Percentiles rank a stretch among this genome's conserved stretches.
phyloP scores from a whole-genome alignment of 2,113 vertebrate genomes.

The Anarhynchus alexandrinus region DNA sequence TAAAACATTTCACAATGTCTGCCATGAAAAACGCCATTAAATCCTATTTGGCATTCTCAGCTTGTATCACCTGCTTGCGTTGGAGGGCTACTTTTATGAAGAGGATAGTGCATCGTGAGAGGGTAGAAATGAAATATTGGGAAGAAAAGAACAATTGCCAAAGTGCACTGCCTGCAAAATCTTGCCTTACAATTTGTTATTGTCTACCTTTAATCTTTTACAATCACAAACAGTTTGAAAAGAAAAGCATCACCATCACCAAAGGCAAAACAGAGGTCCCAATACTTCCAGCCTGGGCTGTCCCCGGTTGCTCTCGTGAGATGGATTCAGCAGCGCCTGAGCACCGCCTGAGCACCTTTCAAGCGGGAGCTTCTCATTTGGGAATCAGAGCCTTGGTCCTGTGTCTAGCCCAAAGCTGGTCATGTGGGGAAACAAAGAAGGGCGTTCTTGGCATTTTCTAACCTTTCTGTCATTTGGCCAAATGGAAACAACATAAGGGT shows the following conservation, averaged over 20 bases:
- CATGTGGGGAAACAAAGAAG: background rate
- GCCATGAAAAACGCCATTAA: background rate
- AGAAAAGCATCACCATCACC: background rate
- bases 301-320: background rate
- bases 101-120: background rate
- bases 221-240: background rate
- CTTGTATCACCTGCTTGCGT: background rate
- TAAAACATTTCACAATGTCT: background rate
- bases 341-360: no score
- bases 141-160: background rate
- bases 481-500: background rate
- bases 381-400: background rate
- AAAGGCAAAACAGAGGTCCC: background rate
- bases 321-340: background rate
- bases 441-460: background rate
- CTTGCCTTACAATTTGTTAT: background rate
- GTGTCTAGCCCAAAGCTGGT: background rate
- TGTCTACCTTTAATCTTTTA: background rate
- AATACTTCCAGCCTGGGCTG: background rate
- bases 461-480: background rate
- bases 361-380: rapidly evolving
- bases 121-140: background rate
- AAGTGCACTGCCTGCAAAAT: background rate
- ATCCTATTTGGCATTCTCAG: background rate
- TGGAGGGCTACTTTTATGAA: background rate